Evolutionary conservation across 1,140 invertebrate genomes (phyloP).

Genomic region (Paraescarpia echinospica): DNA sequence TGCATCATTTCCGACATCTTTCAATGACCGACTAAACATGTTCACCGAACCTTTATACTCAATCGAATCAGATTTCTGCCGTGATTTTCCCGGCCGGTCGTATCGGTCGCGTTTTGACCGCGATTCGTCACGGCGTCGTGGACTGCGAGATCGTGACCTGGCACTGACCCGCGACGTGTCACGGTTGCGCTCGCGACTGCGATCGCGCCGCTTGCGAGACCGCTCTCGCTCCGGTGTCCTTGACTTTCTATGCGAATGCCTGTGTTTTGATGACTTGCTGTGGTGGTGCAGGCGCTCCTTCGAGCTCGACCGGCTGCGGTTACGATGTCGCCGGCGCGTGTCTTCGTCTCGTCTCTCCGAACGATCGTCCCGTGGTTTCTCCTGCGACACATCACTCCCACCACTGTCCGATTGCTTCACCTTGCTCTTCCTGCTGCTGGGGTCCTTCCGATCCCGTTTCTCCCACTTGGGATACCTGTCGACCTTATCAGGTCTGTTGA

Average conservation of each 20-base stretch:
- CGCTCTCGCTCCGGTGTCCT: constrained; percentile 7
- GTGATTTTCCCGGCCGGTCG: constrained; percentile 25
- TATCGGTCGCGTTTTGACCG: constrained; percentile 22
- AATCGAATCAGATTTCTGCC: constrained; percentile 5
- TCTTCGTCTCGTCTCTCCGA: constrained; percentile 51
- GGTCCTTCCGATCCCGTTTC: background rate
- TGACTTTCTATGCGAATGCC: background rate
- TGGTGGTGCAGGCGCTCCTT: background rate
- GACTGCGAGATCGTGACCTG: constrained; percentile 35
- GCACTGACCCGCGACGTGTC: constrained; percentile 40
- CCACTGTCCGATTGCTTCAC: constrained; percentile 10
- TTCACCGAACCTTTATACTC: constrained; percentile 24
- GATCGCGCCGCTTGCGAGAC: constrained; percentile 17
- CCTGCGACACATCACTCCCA: constrained; percentile 45
- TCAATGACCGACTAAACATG: constrained; percentile 14
- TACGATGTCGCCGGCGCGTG: background rate
- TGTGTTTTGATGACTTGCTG: constrained; percentile 1
- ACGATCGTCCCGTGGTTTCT: constrained; percentile 33
- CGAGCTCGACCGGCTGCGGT: background rate
- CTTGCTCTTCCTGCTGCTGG: constrained; percentile 21
- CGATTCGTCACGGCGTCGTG: background rate
- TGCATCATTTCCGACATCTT: background rate
- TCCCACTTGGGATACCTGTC: constrained; percentile 17
- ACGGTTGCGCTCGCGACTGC: constrained; percentile 33
- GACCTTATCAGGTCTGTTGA: background rate